Evolutionary conservation across 2,888 invertebrate species (phyloP), one percentile per base, ranked within the genome.

Genomic region (Orthosia gothica): DNA sequence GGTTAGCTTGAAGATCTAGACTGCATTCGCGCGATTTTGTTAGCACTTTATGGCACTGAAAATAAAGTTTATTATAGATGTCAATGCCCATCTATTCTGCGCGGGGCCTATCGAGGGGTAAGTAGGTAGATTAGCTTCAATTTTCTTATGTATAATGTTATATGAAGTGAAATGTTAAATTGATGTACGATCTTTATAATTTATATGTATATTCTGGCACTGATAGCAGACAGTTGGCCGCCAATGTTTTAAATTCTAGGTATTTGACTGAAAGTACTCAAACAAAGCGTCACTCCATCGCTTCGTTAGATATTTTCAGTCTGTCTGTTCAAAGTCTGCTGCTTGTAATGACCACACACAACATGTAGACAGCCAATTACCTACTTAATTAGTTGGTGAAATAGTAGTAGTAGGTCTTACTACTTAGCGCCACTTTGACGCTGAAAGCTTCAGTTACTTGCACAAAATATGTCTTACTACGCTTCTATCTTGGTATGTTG

Each of bases 211-310:
- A 23, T 63, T 12, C 62, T 79, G 58, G 76, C 73, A 63, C 79
- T 63, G 52, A 40, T 49, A 26, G 62, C 23, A 79, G 76, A 79
- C 76, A 63, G 52, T 72, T 32, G 73, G 63, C n/a, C 73, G 73
- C 80, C 52, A 9, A 59, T 72, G 11, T 58, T 63, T 72, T 57
- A 72, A n/a, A 63, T 72, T 52, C 62, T 45, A 20, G 1, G 23
- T 50, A 45, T 23, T 20, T 55, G 49, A 45, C 32, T 1, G 20
- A 45, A 52, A 32, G 13, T 5, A 23, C 47, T 40, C 7, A 69
- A 47, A 32, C 47, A 7, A 20, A 13, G 1, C n/a, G 32, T 5
- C 15, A 26, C 13, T 54, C 0, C 40, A 49, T 47, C 59, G 9
- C 74, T 23, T 26, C 26, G n/a, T 62, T 45, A 13, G 9, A 26